Evolutionary conservation across 2,113 vertebrate genomes (phyloP).

Genomic region (Phylloscopus whistleri): DNA sequence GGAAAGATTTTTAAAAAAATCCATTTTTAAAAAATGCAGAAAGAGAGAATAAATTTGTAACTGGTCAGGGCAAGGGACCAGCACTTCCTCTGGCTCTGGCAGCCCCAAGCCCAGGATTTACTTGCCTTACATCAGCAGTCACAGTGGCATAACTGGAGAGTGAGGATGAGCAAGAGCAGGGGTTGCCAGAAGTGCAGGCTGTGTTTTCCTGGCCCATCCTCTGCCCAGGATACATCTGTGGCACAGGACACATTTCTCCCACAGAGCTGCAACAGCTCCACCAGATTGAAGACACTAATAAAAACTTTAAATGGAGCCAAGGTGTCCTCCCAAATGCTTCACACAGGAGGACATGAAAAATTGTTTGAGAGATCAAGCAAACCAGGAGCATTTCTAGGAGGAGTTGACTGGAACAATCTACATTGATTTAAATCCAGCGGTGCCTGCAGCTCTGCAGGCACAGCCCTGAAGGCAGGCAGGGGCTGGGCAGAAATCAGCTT

Average conservation of each 20-base stretch:
- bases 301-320: not conserved
- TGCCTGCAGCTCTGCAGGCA: not conserved
- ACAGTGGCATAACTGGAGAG: not conserved
- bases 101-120: not conserved
- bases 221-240: accelerated
- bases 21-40: not conserved
- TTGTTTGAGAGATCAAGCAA: not conserved
- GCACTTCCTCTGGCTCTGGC: not conserved
- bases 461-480: not conserved
- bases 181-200: not conserved
- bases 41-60: not conserved
- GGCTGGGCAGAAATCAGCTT: not conserved
- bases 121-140: not conserved
- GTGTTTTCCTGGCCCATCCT: not conserved
- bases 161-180: not conserved
- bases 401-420: not conserved
- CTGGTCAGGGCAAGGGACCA: not conserved
- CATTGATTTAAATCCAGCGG: not conserved
- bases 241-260: not conserved
- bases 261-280: not conserved
- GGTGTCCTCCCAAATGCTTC: not conserved
- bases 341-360: not conserved
- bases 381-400: not conserved
- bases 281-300: not conserved
- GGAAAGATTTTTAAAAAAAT: not conserved